Base-by-base conservation (phyloP, 2,113 vertebrate genomes). In the Mus pahari region DNA sequence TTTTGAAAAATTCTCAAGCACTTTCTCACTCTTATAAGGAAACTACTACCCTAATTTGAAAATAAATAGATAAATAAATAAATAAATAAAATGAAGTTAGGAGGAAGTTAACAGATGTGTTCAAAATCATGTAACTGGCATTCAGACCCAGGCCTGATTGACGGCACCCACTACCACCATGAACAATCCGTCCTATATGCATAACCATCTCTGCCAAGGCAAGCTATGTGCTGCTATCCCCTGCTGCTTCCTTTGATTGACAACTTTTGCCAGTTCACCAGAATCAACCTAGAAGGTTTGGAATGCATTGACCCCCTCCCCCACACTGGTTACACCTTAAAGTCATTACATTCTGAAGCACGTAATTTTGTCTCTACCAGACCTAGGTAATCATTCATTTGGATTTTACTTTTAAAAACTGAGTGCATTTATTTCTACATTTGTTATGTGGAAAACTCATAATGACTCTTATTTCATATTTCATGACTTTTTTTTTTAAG, bases 41-140 rank as follows among this genome's bases (percentile, higher is more conserved):
- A 94, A 95, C 50, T 45, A 28, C 91, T 92, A 74, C 74, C 22
- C 58, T 91, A 22, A 62, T 82, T 88, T 96, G 64, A 48, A 68
- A n/a, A 48, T 48, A 12, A 90, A 86, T 16, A 87, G 89, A 92
- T 19, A 86, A 91, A 93, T 48, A 48, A 48, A 48, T 48, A 12
- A 90, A 86, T 16, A 87, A 91, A 92, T 19, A 86, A 91, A 93
- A 71, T 74, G 11, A 79, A 82, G 86, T 77, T 55, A 7, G n/a
- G 62, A 73, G 45, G 39, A 90, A 53, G 48, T 93, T 53, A 84
- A 71, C 28, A 81, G 39, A 73, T 89, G 7, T 31, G 36, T 89
- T 91, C 4, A 58, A 87, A 53, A 83, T 77, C 68, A 79, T 11
- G 55, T 17, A 78, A 55, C n/a, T 71, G 74, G 22, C 16, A 8